phyloP scores from a whole-genome alignment of 64 coral and sea anemone genomes.

The Montipora sp. region DNA sequence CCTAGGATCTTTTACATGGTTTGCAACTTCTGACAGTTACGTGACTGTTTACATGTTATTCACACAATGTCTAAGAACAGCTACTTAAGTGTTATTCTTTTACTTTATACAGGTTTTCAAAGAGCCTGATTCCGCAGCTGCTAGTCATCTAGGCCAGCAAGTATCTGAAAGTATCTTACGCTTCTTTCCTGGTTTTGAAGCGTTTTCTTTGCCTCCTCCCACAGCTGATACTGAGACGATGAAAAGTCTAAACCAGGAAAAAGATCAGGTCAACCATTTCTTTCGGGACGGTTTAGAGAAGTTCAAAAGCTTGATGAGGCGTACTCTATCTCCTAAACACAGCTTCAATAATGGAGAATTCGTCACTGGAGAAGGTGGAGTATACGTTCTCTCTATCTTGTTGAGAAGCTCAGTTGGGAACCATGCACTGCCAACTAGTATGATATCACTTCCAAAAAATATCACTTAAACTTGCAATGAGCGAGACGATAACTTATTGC shows the following conservation, averaged over 20 bases:
- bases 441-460: constrained; percentile 5
- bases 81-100: neutral
- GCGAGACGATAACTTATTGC: neutral
- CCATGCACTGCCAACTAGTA: neutral
- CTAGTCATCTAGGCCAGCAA: constrained; percentile 25
- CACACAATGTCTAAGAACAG: neutral
- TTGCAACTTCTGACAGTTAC: neutral
- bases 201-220: constrained; percentile 66
- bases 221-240: constrained; percentile 56
- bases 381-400: neutral
- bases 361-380: constrained; percentile 77
- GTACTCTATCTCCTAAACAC: constrained; percentile 53
- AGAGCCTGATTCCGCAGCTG: neutral
- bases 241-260: constrained; percentile 40
- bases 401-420: neutral
- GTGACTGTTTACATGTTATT: neutral
- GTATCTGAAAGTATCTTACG: constrained; percentile 60
- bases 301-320: constrained; percentile 54
- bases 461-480: neutral
- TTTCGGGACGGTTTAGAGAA: constrained; percentile 42
- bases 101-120: constrained; percentile 58
- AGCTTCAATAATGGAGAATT: constrained; percentile 71
- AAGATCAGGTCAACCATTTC: constrained; percentile 13
- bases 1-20: neutral
- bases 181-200: constrained; percentile 80